Base-by-base conservation (phyloP, 2,113 vertebrate species). In the Percopsis transmontana region DNA sequence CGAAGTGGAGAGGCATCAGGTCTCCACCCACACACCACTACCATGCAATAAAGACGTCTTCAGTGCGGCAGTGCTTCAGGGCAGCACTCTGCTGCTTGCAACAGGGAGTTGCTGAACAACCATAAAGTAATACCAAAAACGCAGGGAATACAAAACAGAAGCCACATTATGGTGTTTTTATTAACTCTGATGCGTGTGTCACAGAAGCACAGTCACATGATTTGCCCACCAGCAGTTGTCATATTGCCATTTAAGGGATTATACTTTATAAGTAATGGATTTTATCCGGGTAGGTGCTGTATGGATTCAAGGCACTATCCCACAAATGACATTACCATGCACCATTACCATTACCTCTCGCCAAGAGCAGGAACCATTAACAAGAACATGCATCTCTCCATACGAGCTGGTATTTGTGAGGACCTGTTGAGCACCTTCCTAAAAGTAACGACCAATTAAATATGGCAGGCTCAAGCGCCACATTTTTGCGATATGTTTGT, bases 11-110 rank as follows among this genome's bases (percentile, higher is more conserved):
- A 44, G 47, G 20, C 42, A 7, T 67, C 24, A 4, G 52, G 55
- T 56, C 75, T 66, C 58, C 68, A 66, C 80, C 72, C 64, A 84
- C 77, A 54, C 70, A 73, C 5, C n/a, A 50, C 16, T 45, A 50
- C 57, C 69, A 47, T 1, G 58, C 62, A 79, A 77, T 70, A 73
- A 81, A 79, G 64, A 66, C 59, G 19, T 73, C 72, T 79, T 58
- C 50, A 63, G 51, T 27, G 52, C 55, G 19, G 7, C 33, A 39
- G 19, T 53, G 40, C 53, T 59, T 59, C 66, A 61, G 48, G 54
- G n/a, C 13, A 14, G 16, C 48, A 56, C 50, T 63, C 7, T 12
- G 15, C 24, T 39, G 44, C 62, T 70, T 2, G 0, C n/a, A 15
- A 18, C 45, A 67, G 54, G 56, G 65, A 33, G 27, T 7, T 33